These are phyloP conservation scores for Diorhabda sublineata DNA, from an alignment of 1,140 invertebrate species.

Conservation along the genomic window DNA sequence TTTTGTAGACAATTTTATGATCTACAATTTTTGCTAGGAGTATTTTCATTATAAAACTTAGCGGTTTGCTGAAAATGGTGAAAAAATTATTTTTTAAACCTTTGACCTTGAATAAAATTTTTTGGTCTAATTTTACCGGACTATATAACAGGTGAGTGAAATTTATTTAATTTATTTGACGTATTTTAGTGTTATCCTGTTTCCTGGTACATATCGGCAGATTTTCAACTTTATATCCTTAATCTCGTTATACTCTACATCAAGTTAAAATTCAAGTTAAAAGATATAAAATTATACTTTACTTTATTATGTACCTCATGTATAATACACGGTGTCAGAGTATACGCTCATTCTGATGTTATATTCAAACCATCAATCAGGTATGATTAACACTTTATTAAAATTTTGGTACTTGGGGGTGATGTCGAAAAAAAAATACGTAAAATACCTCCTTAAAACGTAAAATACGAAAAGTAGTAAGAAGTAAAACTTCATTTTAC, in stretches of 20 bases:
- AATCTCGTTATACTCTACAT: not conserved
- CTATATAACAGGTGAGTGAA: not conserved
- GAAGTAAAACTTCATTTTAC: no score
- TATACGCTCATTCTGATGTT: not conserved
- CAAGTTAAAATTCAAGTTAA: not conserved
- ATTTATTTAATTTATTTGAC: not conserved
- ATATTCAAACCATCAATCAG: no score
- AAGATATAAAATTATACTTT: not conserved
- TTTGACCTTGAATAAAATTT: not conserved
- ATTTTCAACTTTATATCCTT: slow-evolving; percentile 8
- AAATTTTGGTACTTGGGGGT: no score
- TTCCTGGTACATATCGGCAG: slow-evolving; percentile 3
- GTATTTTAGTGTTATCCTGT: slow-evolving; percentile 1
- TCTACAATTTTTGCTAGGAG: no score
- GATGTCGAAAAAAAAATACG: no score
- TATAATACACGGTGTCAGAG: not conserved
- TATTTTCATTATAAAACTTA: no score
- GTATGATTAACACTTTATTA: no score
- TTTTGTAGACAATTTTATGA: no score
- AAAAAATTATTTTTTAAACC: no score
- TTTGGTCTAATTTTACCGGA: not conserved
- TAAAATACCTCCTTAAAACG: no score
- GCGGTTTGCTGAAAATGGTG: no score
- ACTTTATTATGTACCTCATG: not conserved
- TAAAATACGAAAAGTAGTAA: no score